Evolutionary conservation across 2,797 vertebrate species (phyloP), one percentile per base, ranked within the genome.

Genomic region (Argentina silus): DNA sequence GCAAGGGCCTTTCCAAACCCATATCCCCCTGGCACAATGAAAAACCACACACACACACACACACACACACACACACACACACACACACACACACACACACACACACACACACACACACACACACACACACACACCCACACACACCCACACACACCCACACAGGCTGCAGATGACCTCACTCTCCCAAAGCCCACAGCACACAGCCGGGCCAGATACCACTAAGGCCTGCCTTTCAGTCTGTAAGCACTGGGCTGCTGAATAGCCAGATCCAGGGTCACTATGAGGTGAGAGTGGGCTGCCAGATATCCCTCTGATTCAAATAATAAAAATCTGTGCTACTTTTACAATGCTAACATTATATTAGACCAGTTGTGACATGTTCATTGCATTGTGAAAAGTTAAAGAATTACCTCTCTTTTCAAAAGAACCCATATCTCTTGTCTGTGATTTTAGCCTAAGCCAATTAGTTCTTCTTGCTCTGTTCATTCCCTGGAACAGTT

Each of bases 11-110:
- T 89, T 91, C 77, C 78, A 84, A 88, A 87, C 84, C 85, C 85
- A 86, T 85, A 87, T 88, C 87, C 88, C 85, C 72, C 70, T 81
- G 81, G 86, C 88, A 87, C 87, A 85, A 84, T 86, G 82, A 89
- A 91, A 88, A 84, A 77, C 81, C 80, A 77, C 83, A 78, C 19
- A 68, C 36, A 60, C 59, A 71, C 80, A 77, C 83, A 78, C 19
- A 68, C 57, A 66, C 70, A 67, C 64, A 75, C 63, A 59, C 65
- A 45, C 59, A 43, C 75, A 66, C 51, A 64, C 50, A 75, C 56
- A 69, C 14, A 48, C 61, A 50, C 60, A 67, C 51, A 66, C 62
- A 65, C 61, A 73, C 61, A 65, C 61, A 55, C 19, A 66, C 61
- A 57, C 80, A 77, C 82, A 78, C 19, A 68, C 36, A 67, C 17